phyloP scores from a whole-genome alignment of 2,113 vertebrate genomes.

The Dicrurus megarhynchus region DNA sequence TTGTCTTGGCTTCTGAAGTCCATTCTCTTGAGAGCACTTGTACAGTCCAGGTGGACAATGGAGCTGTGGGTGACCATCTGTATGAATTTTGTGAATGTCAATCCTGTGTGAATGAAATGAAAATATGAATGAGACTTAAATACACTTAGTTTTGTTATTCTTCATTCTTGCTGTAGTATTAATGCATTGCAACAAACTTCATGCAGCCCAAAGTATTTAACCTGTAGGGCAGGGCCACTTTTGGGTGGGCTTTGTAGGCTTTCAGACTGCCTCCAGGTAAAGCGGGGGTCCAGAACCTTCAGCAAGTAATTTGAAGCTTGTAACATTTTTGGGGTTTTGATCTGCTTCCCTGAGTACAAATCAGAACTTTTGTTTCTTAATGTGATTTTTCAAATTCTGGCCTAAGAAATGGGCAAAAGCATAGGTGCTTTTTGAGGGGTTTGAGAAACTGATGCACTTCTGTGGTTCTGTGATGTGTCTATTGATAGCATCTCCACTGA shows the following conservation, averaged over 20 bases:
- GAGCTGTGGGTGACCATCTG: background rate
- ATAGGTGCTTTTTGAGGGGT: background rate
- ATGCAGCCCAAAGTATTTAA: background rate
- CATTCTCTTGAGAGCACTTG: background rate
- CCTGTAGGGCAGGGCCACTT: background rate
- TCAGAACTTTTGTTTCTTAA: background rate
- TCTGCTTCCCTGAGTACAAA: background rate
- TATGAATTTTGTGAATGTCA: background rate
- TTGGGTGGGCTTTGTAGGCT: background rate
- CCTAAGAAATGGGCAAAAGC: background rate
- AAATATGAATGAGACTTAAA: conserved; percentile 17
- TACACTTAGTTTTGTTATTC: background rate
- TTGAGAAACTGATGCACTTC: background rate
- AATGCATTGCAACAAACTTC: background rate
- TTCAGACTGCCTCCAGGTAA: background rate
- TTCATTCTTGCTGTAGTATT: background rate
- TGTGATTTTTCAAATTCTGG: background rate
- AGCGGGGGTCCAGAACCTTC: background rate
- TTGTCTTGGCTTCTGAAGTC: background rate
- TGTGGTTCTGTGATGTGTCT: background rate
- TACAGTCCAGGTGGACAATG: background rate
- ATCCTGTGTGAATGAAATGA: background rate
- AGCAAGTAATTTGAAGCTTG: background rate
- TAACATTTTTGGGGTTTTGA: background rate
- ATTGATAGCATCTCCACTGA: background rate